phyloP scores from a whole-genome alignment of 2,888 invertebrate species.

The Nipponacmea schrenckii region DNA sequence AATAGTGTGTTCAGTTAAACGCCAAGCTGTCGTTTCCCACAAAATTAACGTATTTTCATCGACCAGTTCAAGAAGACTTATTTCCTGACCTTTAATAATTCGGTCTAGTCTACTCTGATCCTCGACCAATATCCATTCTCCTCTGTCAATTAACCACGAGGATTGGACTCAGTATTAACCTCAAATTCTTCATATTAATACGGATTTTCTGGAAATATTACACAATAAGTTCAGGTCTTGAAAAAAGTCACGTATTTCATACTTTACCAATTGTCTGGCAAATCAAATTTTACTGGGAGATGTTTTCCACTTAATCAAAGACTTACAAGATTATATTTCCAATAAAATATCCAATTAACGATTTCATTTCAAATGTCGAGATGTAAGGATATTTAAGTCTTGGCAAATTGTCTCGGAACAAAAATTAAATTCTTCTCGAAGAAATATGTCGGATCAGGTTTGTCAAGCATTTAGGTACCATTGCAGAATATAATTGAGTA shows the following conservation, averaged over 20 bases:
- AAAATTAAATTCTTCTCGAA: too few species aligned
- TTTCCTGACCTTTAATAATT: neutral
- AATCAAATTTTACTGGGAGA: too few species aligned
- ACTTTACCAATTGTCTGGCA: too few species aligned
- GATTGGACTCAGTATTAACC: neutral
- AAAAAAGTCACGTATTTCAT: neutral
- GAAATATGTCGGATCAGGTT: too few species aligned
- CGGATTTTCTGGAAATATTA: neutral
- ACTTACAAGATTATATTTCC: too few species aligned
- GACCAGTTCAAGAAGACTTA: neutral
- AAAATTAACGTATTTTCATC: conserved; percentile 6
- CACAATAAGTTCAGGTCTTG: neutral
- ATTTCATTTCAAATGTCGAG: too few species aligned
- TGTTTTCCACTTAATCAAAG: too few species aligned
- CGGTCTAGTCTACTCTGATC: neutral
- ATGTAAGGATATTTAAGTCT: too few species aligned
- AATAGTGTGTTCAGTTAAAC: neutral
- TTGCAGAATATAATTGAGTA: too few species aligned
- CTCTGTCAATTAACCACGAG: neutral
- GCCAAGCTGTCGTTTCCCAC: neutral
- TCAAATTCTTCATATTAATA: conserved; percentile 1
- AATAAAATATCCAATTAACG: too few species aligned
- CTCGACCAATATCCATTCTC: neutral
- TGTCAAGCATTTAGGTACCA: too few species aligned
- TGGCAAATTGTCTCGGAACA: too few species aligned